Percentiles rank a stretch among this genome's conserved stretches.
phyloP scores from a whole-genome alignment of 2,797 vertebrate genomes.

The Malurus leucopterus region DNA sequence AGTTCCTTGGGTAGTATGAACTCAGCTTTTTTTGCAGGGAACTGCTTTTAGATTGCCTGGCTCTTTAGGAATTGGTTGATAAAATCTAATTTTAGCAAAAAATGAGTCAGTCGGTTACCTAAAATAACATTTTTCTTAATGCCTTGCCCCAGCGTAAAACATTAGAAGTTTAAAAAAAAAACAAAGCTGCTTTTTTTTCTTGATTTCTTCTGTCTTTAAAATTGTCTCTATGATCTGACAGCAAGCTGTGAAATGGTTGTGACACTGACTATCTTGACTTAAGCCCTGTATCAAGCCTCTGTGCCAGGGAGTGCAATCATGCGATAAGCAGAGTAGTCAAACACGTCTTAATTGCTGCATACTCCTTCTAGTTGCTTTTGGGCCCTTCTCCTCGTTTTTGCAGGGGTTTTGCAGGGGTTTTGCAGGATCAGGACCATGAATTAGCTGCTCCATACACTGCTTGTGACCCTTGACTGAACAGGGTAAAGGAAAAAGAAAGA shows the following conservation, averaged over 20 bases:
- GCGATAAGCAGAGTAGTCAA: not conserved
- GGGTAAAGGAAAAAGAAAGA: not conserved
- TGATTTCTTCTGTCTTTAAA: not conserved
- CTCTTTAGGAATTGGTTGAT: not conserved
- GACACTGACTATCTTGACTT: not conserved
- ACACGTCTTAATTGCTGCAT: not conserved
- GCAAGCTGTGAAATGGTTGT: constrained; percentile 6
- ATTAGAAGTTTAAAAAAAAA: not conserved
- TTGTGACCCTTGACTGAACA: not conserved
- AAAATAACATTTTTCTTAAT: not conserved
- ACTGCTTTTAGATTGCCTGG: not conserved
- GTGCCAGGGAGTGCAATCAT: not conserved
- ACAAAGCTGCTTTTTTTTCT: not conserved
- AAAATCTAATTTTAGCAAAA: not conserved
- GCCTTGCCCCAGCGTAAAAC: not conserved
- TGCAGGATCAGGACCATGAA: not conserved
- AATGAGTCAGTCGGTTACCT: not conserved
- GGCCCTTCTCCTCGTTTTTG: not conserved
- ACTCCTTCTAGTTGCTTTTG: not conserved
- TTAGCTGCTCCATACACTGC: not conserved
- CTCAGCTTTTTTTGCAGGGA: not conserved
- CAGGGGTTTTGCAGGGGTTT: not conserved
- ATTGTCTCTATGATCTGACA: not conserved
- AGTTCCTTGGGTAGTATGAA: not conserved
- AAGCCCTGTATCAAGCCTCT: not conserved